These are phyloP conservation scores for Himalopsyche tibetana DNA, from an alignment of 2,888 invertebrate species.

Conservation along the genomic window DNA sequence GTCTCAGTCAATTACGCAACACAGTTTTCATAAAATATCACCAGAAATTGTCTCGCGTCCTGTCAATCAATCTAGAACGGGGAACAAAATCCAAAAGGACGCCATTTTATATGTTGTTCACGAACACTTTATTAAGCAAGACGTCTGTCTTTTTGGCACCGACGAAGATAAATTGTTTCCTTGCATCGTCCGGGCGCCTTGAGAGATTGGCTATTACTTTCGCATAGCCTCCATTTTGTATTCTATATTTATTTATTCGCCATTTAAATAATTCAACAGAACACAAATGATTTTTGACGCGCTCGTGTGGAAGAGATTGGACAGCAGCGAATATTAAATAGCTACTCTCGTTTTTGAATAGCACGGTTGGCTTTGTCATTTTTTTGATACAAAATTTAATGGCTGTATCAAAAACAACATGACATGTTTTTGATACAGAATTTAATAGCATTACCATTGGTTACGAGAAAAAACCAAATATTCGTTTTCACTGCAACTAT, in stretches of 20 bases:
- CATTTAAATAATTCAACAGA: background rate
- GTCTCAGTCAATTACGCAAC: background rate
- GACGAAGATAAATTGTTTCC: conserved; percentile 26
- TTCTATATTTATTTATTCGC: conserved; percentile 5
- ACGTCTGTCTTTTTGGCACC: conserved; percentile 16
- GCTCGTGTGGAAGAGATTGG: background rate
- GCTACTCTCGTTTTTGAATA: no score
- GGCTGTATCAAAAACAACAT: no score
- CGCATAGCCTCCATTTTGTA: background rate
- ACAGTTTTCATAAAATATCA: background rate
- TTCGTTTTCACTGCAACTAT: no score
- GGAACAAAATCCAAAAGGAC: background rate
- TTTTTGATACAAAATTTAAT: no score
- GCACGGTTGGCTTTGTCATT: no score
- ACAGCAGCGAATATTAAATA: background rate
- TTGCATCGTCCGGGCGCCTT: background rate
- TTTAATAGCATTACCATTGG: no score
- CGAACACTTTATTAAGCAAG: conserved; percentile 17
- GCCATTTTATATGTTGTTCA: background rate
- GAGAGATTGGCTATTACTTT: conserved; percentile 12
- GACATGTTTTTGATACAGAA: no score
- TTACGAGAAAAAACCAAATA: no score
- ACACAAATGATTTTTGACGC: background rate
- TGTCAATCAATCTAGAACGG: background rate
- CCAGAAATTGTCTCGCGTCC: background rate